Evolutionary conservation across 2,797 vertebrate genomes (phyloP).

Genomic region (Sebastes alutus): DNA sequence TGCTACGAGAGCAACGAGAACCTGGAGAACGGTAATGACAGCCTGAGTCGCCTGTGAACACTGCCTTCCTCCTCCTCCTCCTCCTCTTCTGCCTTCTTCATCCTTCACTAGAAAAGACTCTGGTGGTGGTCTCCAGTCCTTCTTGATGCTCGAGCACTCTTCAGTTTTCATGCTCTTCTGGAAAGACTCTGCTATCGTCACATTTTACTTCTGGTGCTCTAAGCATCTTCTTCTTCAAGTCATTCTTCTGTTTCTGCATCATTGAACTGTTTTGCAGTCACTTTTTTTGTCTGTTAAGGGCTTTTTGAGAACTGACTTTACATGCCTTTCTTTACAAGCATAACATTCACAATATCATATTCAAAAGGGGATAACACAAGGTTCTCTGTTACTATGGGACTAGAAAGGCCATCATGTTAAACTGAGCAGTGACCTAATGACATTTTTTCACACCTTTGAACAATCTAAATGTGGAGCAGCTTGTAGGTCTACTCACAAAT

Average conservation of each 20-base stretch:
- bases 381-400: not conserved
- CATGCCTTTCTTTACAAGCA: slow-evolving; percentile 30
- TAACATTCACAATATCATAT: not conserved
- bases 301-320: slow-evolving; percentile 36
- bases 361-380: not conserved
- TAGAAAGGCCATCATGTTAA: slow-evolving; percentile 3
- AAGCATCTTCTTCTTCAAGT: slow-evolving; percentile 27
- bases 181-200: slow-evolving; percentile 55
- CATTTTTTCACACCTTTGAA: slow-evolving; percentile 15
- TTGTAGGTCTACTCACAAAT: slow-evolving; percentile 35
- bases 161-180: slow-evolving; percentile 42
- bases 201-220: slow-evolving; percentile 32
- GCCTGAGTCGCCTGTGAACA: slow-evolving; percentile 68
- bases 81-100: slow-evolving; percentile 33
- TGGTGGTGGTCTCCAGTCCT: slow-evolving; percentile 15
- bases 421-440: slow-evolving; percentile 11
- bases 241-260: slow-evolving; percentile 49
- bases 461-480: slow-evolving; percentile 32
- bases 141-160: slow-evolving; percentile 54
- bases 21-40: slow-evolving; percentile 92
- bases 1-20: slow-evolving; percentile 97
- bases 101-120: slow-evolving; percentile 39
- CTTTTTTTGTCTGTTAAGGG: slow-evolving; percentile 35
- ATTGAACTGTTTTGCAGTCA: slow-evolving; percentile 18
- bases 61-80: slow-evolving; percentile 14